Evolutionary conservation across 2,888 invertebrate species (phyloP), one percentile per base, ranked within the genome.

Genomic region (Parnassius orleans): DNA sequence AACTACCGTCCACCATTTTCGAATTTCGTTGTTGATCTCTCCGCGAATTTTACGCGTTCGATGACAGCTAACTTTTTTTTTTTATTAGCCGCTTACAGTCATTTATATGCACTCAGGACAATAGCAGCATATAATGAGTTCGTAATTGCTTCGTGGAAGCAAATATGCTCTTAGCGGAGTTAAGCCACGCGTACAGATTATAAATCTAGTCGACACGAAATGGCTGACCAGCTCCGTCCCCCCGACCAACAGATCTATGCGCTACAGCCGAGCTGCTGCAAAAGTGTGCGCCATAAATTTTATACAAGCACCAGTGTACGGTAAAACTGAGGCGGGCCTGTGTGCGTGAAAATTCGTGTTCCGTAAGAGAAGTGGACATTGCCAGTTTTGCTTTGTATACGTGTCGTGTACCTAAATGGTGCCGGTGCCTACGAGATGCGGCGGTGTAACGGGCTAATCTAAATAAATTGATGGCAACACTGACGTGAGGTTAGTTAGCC

Each of bases 261-360:
- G 85, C 86, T 83, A 84, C 72, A 69, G 69, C 68, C 53, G 56
- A 61, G 65, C 67, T 69, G 73, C 75, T 89, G 90, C 90, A 90
- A 91, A 90, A 91, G 90, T 91, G 90, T 91, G 90, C 87, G 82
- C 89, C 82, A 88, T 91, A 91, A 89, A 90, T 90, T 91, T 91
- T 90, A 90, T 90, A 87, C 87, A 80, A 83, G 80, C 83, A 77
- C 80, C 81, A 79, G 84, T 86, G 88, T 87, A 87, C 84, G 84
- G 85, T 86, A 90, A 90, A 90, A 88, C 87, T 88, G 83, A 76
- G 78, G 81, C 78, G 78, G 66, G 66, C 65, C 66, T 74, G 73
- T 86, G 88, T 85, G 89, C 84, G 86, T 80, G 87, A 84, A 87
- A 88, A 86, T 89, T 89, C 85, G 87, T 87, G 83, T 84, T 77